Evolutionary conservation across 2,797 vertebrate genomes (phyloP).

Genomic region (Amphiprion clarkii): DNA sequence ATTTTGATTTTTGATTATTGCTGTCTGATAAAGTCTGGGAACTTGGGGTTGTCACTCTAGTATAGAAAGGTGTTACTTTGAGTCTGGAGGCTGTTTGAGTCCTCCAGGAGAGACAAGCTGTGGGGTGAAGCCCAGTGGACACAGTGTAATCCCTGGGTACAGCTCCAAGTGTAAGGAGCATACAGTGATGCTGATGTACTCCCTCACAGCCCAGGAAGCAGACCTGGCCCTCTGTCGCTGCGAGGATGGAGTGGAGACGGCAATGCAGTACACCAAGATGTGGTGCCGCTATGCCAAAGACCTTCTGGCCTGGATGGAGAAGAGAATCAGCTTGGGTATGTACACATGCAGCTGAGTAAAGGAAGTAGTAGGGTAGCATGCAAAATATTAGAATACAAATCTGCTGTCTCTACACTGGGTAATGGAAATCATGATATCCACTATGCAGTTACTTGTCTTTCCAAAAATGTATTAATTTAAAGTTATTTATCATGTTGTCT

Average conservation of each 20-base stretch:
- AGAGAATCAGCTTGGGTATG: slow-evolving; percentile 90
- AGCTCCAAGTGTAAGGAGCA: slow-evolving; percentile 46
- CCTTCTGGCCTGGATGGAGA: slow-evolving; percentile 93
- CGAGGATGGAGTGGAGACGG: slow-evolving; percentile 91
- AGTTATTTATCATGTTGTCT: too few species aligned
- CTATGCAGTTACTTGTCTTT: slow-evolving; percentile 1
- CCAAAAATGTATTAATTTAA: slow-evolving; percentile 5
- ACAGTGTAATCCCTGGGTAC: slow-evolving; percentile 39
- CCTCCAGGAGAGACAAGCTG: slow-evolving; percentile 8
- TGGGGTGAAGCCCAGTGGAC: slow-evolving; percentile 31
- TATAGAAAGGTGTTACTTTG: slow-evolving; percentile 28
- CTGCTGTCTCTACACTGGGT: too few species aligned
- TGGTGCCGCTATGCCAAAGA: slow-evolving; percentile 97
- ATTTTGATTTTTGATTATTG: slow-evolving; percentile 16
- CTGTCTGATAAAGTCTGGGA: slow-evolving; percentile 16
- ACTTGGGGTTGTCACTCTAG: background rate
- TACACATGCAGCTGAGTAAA: slow-evolving; percentile 18
- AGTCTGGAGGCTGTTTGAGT: slow-evolving; percentile 18
- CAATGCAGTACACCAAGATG: slow-evolving; percentile 91
- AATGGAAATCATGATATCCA: background rate
- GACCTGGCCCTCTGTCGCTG: slow-evolving; percentile 89
- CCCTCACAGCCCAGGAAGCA: slow-evolving; percentile 89
- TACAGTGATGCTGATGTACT: slow-evolving; percentile 83
- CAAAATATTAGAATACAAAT: slow-evolving; percentile 9
- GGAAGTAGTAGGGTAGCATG: slow-evolving; percentile 2